Conservation (phyloP, 2,888 invertebrate species). For the Alcis repandata region DNA sequence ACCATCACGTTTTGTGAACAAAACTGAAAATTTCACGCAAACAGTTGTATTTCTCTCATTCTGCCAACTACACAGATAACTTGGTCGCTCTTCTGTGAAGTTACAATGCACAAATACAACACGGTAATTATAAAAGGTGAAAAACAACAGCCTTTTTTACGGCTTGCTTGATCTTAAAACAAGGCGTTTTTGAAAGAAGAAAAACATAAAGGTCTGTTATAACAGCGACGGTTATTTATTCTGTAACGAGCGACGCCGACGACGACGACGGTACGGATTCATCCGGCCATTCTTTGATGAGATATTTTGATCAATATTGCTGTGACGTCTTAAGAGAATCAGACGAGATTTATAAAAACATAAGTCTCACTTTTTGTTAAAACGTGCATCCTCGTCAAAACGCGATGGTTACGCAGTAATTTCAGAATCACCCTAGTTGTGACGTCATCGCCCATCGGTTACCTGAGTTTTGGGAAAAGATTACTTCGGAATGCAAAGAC, state of each 20-base stretch:
- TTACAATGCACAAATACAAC: constrained; percentile 14
- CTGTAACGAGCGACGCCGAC: not conserved
- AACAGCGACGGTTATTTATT: not conserved
- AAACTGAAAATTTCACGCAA: not conserved
- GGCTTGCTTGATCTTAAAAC: constrained; percentile 9
- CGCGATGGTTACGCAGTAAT: too few relatives aligned
- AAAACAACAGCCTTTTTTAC: not conserved
- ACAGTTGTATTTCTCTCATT: not conserved
- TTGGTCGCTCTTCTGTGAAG: not conserved
- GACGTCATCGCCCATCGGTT: constrained; percentile 54
- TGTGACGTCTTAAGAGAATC: too few relatives aligned
- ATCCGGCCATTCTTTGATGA: not conserved
- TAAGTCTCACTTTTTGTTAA: too few relatives aligned
- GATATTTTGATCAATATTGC: not conserved
- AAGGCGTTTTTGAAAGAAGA: constrained; percentile 23
- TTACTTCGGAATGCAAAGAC: constrained; percentile 61
- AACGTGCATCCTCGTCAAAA: too few relatives aligned
- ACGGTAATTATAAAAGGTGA: constrained; percentile 8
- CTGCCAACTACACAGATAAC: not conserved
- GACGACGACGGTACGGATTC: too few relatives aligned
- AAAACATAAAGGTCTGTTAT: constrained; percentile 3
- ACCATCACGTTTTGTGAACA: not conserved
- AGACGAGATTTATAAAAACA: too few relatives aligned
- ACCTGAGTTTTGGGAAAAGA: constrained; percentile 61
- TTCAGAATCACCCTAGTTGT: constrained; percentile 16